phyloP scores from a whole-genome alignment of 2,888 invertebrate genomes.

The Zaprionus obscuricornis region DNA sequence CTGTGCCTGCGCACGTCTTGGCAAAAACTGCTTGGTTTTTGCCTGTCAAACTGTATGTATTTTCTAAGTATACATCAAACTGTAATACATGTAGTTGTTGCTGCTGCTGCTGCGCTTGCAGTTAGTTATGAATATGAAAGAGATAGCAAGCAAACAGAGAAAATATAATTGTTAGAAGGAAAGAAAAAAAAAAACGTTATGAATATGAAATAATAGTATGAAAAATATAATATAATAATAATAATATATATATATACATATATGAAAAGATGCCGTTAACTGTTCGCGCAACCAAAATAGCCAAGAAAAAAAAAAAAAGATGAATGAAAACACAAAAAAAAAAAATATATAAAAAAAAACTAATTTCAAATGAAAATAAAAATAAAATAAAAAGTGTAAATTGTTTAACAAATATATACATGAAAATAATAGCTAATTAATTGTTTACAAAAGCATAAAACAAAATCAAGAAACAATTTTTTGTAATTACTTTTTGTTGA shows the following conservation, averaged over 20 bases:
- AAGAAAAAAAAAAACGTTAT: no score
- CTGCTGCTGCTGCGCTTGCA: no score
- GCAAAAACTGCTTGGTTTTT: conserved; percentile 13
- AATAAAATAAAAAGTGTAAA: conserved; percentile 48
- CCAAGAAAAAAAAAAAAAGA: not conserved
- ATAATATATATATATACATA: no score
- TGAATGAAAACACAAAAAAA: no score
- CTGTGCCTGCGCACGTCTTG: conserved; percentile 41
- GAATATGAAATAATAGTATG: no score
- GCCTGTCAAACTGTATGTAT: conserved; percentile 37
- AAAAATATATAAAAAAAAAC: conserved; percentile 3
- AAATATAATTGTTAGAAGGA: no score
- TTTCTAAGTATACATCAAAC: conserved; percentile 20
- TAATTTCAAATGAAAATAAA: not conserved
- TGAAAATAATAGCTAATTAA: conserved; percentile 67
- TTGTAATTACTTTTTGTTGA: conserved; percentile 53
- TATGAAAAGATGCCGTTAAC: conserved; percentile 4
- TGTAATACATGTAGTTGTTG: not conserved
- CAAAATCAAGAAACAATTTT: conserved; percentile 10
- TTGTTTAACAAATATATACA: conserved; percentile 60
- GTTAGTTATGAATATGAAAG: no score
- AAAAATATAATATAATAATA: no score
- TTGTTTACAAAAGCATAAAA: conserved; percentile 40
- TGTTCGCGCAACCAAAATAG: conserved; percentile 4
- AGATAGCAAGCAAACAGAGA: not conserved